Evolutionary conservation across 2,888 invertebrate genomes (phyloP), one percentile per base, ranked within the genome.

Genomic region (Metopia argyrocephala): DNA sequence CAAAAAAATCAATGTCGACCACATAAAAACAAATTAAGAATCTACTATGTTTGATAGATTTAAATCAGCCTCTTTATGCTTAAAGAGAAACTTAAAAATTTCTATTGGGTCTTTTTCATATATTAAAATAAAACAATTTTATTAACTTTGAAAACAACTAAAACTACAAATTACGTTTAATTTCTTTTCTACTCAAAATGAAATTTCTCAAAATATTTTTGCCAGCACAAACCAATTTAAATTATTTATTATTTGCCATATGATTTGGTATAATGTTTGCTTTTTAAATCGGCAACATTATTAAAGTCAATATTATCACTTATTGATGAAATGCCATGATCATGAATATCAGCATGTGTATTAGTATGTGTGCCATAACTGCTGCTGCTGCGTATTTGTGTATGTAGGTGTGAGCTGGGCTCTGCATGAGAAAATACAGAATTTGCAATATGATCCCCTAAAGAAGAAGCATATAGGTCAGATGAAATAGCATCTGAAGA

Each of bases 291-390:
- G n/a, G 61, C 79, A 25, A 66, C 70, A 76, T 84, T 82, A n/a
- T 64, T 76, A 73, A 85, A 85, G 31, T 85, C 84, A 56, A 85
- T 59, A 82, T 84, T 85, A 15, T 82, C 85, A 50, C 79, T 83
- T 45, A 84, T 54, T 18, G 62, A 56, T 52, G 21, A 21, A 27
- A 45, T 18, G n/a, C 20, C 54, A 48, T 75, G 66, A 62, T 69
- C 50, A 59, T 75, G 68, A 38, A 61, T n/a, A 31, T 50, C 31
- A 18, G 20, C 59, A 45, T 6, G 23, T 52, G 38, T 64, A 64
- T 64, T 21, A 5, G n/a, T 38, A 70, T n/a, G n/a, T n/a, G n/a
- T 12, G 38, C 38, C 38, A 38, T 38, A 38, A 15, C 61, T 64
- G 56, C 68, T 74, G n/a, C 82, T 76, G 27, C 78, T 69, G 7